These are phyloP conservation scores for Ernsta delagoae DNA, from an alignment of 2,888 invertebrate genomes.

Conservation along the genomic window DNA sequence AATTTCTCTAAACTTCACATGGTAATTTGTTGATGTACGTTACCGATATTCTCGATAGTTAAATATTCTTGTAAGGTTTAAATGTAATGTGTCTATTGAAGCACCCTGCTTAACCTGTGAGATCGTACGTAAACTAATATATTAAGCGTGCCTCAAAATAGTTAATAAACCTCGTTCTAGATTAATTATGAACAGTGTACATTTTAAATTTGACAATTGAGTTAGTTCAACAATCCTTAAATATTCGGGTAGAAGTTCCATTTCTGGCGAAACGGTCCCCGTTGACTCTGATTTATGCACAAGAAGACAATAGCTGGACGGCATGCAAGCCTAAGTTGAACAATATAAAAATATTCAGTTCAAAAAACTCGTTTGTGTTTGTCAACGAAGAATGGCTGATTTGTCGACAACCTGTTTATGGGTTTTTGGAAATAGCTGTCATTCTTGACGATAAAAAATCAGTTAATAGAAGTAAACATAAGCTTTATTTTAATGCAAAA, in stretches of 20 bases:
- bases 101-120: too few relatives aligned
- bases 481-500: not conserved
- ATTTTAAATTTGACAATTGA: not conserved
- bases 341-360: not conserved
- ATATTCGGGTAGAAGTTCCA: slow-evolving; percentile 15
- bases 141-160: not conserved
- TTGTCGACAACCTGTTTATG: too few relatives aligned
- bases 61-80: too few relatives aligned
- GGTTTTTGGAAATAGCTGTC: too few relatives aligned
- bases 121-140: too few relatives aligned
- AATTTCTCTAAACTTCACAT: not conserved
- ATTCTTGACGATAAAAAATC: too few relatives aligned
- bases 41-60: too few relatives aligned
- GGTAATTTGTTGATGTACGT: not conserved
- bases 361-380: not conserved
- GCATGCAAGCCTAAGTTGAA: not conserved
- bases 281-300: slow-evolving; percentile 20
- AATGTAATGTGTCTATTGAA: too few relatives aligned
- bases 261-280: slow-evolving; percentile 15
- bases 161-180: not conserved
- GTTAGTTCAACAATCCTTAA: slow-evolving; percentile 19
- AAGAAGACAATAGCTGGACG: slow-evolving; percentile 4
- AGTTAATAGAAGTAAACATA: too few relatives aligned
- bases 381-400: too few relatives aligned
- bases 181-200: not conserved